Base-by-base conservation (phyloP, 2,113 vertebrate species). In the Sinocyclocheilus anophthalmus region DNA sequence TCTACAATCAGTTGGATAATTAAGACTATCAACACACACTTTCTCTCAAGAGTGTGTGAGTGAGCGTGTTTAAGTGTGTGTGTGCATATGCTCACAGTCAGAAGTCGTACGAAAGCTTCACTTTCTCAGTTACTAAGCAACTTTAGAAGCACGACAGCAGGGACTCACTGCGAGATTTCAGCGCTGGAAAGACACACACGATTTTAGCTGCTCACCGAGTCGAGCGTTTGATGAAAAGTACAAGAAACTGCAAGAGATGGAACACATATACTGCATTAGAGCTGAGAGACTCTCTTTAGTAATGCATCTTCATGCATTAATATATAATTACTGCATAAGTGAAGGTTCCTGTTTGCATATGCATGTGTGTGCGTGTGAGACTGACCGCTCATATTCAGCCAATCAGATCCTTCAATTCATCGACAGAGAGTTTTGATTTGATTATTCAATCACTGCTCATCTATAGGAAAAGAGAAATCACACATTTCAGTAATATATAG, bases 121-220 rank as follows among this genome's bases (percentile, higher is more conserved):
- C 79, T 81, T 81, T 45, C 80, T 82, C 80, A 24, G 67, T 83
- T 73, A 73, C 81, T 72, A 72, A 83, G 81, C 81, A 73, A 73
- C 65, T 57, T 83, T 57, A 22, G 4, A 57, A 42, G 50, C 6
- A 3, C 7, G 22, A 73, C 81, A 83, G 81, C 67, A 57, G 81
- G 81, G 69, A 83, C 81, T 24, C 18, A 11, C 10, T 30, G 12
- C 63, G 16, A 82, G 63, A 69, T 20, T 81, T 65, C 80, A 6
- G 4, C 16, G 24, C 81, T 81, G 39, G 14, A 53, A 82, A 67
- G 22, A 50, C 61, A 67, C 79, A 48, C 61, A 81, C n/a, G 16
- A 45, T 75, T 48, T 45, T 7, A 20, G 39, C 57, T 65, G 37
- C 78, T 63, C 22, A 8, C 22, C n/a, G 20, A 37, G 5, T 11